A percentile compares a stretch with the other conserved stretches of the same genome.
These are phyloP conservation scores for Temnothorax ravouxi DNA, from an alignment of 2,888 invertebrate species.

Conservation along the genomic window DNA sequence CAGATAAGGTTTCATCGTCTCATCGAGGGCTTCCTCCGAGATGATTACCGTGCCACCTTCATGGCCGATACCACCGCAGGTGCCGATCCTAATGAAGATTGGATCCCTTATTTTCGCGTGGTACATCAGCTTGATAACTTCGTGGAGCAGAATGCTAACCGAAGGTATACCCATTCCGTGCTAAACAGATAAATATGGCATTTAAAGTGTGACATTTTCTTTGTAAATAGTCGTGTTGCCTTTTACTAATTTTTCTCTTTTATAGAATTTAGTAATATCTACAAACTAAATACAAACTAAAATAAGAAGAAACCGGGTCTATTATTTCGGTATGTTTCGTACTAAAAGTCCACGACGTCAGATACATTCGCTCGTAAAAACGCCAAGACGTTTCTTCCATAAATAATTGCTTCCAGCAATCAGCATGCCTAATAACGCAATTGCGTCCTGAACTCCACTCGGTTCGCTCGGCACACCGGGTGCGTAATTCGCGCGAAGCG, in stretches of 20 bases:
- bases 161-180: slow-evolving; percentile 99
- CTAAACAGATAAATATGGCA: slow-evolving; percentile 86
- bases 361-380: neutral
- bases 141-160: slow-evolving; percentile 97
- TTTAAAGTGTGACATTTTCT: neutral
- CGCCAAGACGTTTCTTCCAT: neutral
- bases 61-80: slow-evolving; percentile 97
- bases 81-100: slow-evolving; percentile 96
- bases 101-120: slow-evolving; percentile 96
- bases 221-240: neutral
- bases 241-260: neutral
- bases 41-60: slow-evolving; percentile 98
- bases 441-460: slow-evolving; percentile 15
- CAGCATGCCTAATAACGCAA: neutral
- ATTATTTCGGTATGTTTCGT: neutral
- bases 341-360: neutral
- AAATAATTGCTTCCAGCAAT: slow-evolving; percentile 3
- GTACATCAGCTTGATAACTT: slow-evolving; percentile 98
- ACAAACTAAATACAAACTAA: too few species aligned
- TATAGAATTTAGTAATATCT: neutral
- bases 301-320: neutral
- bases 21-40: slow-evolving; percentile 96
- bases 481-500: slow-evolving; percentile 44
- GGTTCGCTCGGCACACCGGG: slow-evolving; percentile 29
- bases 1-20: slow-evolving; percentile 92